Evolutionary conservation across 2,113 vertebrate species (phyloP).

Genomic region (Hylia prasina): DNA sequence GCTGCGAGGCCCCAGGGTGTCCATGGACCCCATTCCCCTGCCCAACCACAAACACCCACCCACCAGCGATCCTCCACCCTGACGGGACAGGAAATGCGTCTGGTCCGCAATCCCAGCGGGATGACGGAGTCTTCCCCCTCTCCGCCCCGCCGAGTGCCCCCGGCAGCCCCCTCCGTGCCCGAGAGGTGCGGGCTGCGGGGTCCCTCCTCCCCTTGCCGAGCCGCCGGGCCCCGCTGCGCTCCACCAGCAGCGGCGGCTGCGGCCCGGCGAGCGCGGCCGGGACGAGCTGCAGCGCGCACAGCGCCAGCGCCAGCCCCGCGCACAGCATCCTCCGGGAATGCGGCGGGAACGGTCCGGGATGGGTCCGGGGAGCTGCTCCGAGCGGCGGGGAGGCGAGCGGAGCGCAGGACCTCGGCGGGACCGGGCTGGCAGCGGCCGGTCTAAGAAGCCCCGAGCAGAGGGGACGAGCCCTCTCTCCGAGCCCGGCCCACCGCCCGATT

Average conservation of each 20-base stretch:
- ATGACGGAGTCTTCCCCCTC: not conserved
- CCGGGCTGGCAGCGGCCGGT: not conserved
- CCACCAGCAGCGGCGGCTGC: not conserved
- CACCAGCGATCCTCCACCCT: not conserved
- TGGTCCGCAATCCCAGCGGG: not conserved
- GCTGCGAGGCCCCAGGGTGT: too few relatives aligned
- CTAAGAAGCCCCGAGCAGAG: not conserved
- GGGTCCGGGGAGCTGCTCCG: not conserved
- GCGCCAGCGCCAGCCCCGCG: not conserved
- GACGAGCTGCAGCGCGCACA: conserved; percentile 22
- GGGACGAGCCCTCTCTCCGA: not conserved
- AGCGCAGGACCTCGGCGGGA: too few relatives aligned
- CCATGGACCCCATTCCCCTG: not conserved
- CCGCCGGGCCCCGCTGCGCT: not conserved
- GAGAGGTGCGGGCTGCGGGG: not conserved
- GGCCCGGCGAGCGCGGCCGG: not conserved
- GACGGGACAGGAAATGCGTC: not conserved
- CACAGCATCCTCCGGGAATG: not conserved
- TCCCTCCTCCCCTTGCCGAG: conserved; percentile 7
- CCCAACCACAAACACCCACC: not conserved
- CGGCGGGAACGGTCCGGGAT: not conserved
- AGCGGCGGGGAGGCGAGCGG: not conserved
- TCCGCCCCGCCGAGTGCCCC: not conserved
- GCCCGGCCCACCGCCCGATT: not conserved
- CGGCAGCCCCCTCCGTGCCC: not conserved